Percentiles rank a stretch among this genome's conserved stretches.
Evolutionary conservation across 1,140 invertebrate species (phyloP).

Genomic region (Heliothis subflexa): DNA sequence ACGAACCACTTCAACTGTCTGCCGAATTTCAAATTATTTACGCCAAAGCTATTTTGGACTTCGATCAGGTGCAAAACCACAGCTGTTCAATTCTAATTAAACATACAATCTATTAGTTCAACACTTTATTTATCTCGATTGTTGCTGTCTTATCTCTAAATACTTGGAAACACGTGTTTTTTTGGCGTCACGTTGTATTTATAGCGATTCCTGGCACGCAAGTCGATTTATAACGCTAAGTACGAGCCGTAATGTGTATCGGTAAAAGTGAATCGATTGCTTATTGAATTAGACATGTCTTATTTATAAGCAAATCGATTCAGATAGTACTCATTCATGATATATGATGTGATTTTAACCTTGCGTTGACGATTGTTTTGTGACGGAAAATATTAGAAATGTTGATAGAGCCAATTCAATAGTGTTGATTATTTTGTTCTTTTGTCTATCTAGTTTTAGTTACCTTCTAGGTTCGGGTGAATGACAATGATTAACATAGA

Average conservation of each 20-base stretch:
- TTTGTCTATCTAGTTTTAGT: no score
- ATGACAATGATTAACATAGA: no score
- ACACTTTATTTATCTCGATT: constrained; percentile 25
- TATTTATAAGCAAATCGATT: constrained; percentile 29
- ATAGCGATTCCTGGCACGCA: constrained; percentile 16
- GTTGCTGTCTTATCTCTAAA: constrained; percentile 21
- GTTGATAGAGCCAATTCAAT: no score
- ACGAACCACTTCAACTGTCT: no score
- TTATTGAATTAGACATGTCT: constrained; percentile 27
- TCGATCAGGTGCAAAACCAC: neutral
- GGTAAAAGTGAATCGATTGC: constrained; percentile 12
- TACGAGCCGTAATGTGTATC: constrained; percentile 6
- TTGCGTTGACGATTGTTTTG: neutral
- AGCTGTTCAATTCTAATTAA: constrained; percentile 2
- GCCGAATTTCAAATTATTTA: no score
- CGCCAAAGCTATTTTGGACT: neutral
- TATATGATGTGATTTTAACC: neutral
- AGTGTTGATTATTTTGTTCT: no score
- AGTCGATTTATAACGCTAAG: neutral
- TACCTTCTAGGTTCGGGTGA: no score
- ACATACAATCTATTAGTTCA: constrained; percentile 10
- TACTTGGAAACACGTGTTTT: constrained; percentile 29
- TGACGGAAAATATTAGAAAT: no score
- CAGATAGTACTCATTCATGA: neutral
- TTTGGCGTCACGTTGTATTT: constrained; percentile 5